phyloP scores from a whole-genome alignment of 2,888 invertebrate genomes.

The Syritta pipiens region DNA sequence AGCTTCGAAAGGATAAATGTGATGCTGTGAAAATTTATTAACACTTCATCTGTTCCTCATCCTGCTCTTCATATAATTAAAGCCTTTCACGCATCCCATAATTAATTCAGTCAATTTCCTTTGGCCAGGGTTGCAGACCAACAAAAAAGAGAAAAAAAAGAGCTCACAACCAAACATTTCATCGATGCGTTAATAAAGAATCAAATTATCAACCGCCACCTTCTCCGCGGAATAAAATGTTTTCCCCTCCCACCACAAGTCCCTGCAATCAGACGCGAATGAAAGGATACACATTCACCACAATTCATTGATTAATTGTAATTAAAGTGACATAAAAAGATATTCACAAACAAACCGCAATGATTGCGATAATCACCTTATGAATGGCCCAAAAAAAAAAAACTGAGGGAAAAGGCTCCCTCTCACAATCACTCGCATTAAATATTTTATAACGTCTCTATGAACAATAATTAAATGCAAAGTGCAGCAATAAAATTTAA shows the following conservation, averaged over 20 bases:
- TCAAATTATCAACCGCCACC: too few relatives aligned
- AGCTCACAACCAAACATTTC: too few relatives aligned
- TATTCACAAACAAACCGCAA: conserved; percentile 29
- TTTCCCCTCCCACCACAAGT: not conserved
- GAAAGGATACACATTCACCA: not conserved
- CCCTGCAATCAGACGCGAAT: conserved; percentile 10
- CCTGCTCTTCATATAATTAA: too few relatives aligned
- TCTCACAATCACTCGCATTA: conserved; percentile 17
- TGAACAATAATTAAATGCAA: conserved; percentile 47
- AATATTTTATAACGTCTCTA: conserved; percentile 57
- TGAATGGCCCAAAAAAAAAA: conserved; percentile 29
- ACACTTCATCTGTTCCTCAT: too few relatives aligned
- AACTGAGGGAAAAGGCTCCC: not conserved
- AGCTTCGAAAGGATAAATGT: too few relatives aligned
- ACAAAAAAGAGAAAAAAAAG: too few relatives aligned
- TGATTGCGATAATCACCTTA: conserved; percentile 50
- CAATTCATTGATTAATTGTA: conserved; percentile 34
- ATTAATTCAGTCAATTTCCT: too few relatives aligned
- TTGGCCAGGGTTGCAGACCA: too few relatives aligned
- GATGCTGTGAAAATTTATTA: too few relatives aligned
- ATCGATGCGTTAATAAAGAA: too few relatives aligned
- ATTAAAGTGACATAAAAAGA: conserved; percentile 40
- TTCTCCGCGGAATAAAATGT: too few relatives aligned
- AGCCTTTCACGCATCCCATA: too few relatives aligned
- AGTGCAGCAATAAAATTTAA: conserved; percentile 60